Percentiles rank a stretch among this genome's conserved stretches.
Conservation (phyloP, 1,140 invertebrate species). For the Ceratitis capitata region DNA sequence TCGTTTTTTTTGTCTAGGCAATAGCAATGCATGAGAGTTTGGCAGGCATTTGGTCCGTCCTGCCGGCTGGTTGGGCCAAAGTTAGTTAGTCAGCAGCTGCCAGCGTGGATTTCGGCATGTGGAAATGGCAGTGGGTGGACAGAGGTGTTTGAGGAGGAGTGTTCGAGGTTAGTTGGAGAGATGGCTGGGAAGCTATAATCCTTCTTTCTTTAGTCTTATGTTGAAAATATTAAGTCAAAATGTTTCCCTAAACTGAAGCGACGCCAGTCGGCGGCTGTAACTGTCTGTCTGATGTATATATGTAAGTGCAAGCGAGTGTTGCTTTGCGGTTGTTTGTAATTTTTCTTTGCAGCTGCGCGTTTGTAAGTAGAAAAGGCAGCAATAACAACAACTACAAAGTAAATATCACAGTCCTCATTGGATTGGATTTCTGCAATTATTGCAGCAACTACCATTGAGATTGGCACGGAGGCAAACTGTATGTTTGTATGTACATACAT, state of each 20-base stretch:
- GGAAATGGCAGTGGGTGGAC: background rate
- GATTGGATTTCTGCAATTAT: conserved; percentile 1
- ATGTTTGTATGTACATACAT: background rate
- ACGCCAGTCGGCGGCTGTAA: conserved; percentile 43
- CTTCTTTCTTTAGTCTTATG: conserved; percentile 46
- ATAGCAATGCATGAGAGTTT: background rate
- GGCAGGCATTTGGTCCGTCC: conserved; percentile 49
- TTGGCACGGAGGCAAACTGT: background rate
- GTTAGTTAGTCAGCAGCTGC: conserved; percentile 35
- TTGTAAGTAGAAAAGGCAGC: background rate
- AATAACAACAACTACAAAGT: background rate
- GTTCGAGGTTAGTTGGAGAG: conserved; percentile 46
- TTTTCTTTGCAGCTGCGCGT: conserved; percentile 38
- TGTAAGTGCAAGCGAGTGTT: background rate
- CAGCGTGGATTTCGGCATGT: background rate
- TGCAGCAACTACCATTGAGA: background rate
- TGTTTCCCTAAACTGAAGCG: conserved; percentile 62
- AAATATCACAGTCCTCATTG: background rate
- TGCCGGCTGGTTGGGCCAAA: conserved; percentile 44
- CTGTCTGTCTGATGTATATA: background rate
- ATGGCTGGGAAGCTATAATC: conserved; percentile 47
- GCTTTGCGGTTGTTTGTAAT: conserved; percentile 40
- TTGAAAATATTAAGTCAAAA: conserved; percentile 64
- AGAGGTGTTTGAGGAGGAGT: conserved; percentile 35
- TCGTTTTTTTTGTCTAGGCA: background rate